phyloP scores from a whole-genome alignment of 2,113 vertebrate genomes.

The Plecotus auritus region DNA sequence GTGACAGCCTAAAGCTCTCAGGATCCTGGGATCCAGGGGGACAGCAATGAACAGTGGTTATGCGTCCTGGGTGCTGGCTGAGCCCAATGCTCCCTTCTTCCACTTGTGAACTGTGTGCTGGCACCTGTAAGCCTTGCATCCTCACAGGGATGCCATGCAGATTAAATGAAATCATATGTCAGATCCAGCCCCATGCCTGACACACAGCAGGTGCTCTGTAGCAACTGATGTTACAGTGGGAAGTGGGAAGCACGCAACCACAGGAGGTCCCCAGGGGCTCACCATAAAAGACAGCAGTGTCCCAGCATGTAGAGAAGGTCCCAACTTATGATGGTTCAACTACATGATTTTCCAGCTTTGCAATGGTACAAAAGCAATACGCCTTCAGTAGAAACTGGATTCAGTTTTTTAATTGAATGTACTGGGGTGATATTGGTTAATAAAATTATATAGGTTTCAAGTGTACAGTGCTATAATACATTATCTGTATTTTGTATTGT shows the following conservation, averaged over 20 bases:
- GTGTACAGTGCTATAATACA: neutral
- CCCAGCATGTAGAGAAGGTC: neutral
- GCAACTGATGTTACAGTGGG: too few relatives aligned
- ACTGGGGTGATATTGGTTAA: neutral
- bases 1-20: slow-evolving; percentile 84
- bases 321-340: neutral
- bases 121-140: neutral
- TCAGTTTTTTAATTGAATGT: neutral
- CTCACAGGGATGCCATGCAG: neutral
- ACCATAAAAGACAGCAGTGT: accelerated
- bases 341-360: neutral
- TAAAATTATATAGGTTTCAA: neutral
- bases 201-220: accelerated
- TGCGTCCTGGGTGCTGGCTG: too few relatives aligned
- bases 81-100: neutral
- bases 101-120: neutral
- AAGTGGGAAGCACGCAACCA: neutral
- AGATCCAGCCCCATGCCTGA: too few relatives aligned
- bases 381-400: neutral
- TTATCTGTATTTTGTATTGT: neutral
- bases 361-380: neutral
- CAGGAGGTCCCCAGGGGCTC: neutral
- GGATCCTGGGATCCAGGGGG: slow-evolving; percentile 77
- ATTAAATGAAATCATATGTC: neutral
- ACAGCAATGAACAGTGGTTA: slow-evolving; percentile 50